Base-by-base conservation (phyloP, 2,797 vertebrate species). In the Oryzias sinensis region DNA sequence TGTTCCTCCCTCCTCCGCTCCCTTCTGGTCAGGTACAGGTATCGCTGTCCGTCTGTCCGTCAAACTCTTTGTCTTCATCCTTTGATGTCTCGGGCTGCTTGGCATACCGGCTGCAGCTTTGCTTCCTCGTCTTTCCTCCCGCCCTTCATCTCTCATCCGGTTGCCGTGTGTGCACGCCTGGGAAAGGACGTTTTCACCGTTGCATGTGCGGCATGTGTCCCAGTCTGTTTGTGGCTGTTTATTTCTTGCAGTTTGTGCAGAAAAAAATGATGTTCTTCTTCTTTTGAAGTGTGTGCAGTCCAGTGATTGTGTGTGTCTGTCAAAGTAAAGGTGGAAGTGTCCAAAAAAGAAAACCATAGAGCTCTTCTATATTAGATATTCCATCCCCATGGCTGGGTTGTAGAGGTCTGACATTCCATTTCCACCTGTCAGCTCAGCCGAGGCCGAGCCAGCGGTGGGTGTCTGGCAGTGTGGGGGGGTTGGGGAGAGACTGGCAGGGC, bases 21-120 rank as follows among this genome's bases (percentile, higher is more conserved):
- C 96, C 92, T 99, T 98, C 94, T 99, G 97, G 96, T 99, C 97
- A 98, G 96, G 97, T 99, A 99, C 94, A 86, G 88, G 85, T 92
- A 89, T 80, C 62, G n/a, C 80, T 82, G 33, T 85, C 67, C 74
- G 71, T 75, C 67, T 81, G 27, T 59, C 47, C 68, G 51, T 49
- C 3, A 6, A 11, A 22, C 17, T 56, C 46, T 57, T 43, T 55
- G 24, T 69, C 22, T 51, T 42, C 45, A 24, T 70, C 84, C 85
- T 89, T 90, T 86, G 82, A 82, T 88, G 77, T 70, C 20, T 29
- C 44, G 42, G 62, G 68, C 70, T 80, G 61, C 66, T 77, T 56
- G 24, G 81, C 82, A 80, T 69, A 73, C 74, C 49, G 76, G 74
- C 76, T 67, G 69, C 40, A 50, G 56, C 70, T 59, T 37, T 67